A percentile compares a stretch with the other conserved stretches of the same genome.
phyloP scores from a whole-genome alignment of 2,888 invertebrate genomes.

The Amphiduros pacificus region DNA sequence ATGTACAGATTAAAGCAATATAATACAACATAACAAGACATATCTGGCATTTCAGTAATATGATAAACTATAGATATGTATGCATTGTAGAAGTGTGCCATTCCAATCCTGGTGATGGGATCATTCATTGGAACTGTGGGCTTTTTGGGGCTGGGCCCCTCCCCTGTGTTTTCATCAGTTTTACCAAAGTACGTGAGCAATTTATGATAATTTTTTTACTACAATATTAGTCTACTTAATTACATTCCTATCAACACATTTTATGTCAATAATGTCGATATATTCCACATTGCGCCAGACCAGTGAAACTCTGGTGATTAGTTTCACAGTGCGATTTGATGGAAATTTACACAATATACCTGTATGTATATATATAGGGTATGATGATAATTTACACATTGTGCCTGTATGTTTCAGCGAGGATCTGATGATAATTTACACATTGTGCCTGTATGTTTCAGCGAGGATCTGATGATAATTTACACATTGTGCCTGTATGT shows the following conservation, averaged over 20 bases:
- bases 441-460: no score
- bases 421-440: no score
- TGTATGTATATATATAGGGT: no score
- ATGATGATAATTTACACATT: no score
- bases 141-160: conserved; percentile 8
- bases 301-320: neutral
- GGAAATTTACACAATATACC: no score
- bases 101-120: neutral
- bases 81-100: neutral
- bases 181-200: conserved; percentile 2
- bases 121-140: conserved; percentile 1
- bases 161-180: neutral
- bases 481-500: no score
- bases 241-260: neutral
- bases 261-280: no score
- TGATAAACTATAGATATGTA: neutral
- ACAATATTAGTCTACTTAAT: neutral
- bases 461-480: no score
- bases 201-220: neutral
- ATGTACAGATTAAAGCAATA: neutral
- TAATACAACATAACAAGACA: neutral
- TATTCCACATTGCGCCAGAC: no score
- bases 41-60: neutral
- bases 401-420: no score
- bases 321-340: neutral